Evolutionary conservation across 2,888 invertebrate species (phyloP).

Genomic region (Acrobasis consociella): DNA sequence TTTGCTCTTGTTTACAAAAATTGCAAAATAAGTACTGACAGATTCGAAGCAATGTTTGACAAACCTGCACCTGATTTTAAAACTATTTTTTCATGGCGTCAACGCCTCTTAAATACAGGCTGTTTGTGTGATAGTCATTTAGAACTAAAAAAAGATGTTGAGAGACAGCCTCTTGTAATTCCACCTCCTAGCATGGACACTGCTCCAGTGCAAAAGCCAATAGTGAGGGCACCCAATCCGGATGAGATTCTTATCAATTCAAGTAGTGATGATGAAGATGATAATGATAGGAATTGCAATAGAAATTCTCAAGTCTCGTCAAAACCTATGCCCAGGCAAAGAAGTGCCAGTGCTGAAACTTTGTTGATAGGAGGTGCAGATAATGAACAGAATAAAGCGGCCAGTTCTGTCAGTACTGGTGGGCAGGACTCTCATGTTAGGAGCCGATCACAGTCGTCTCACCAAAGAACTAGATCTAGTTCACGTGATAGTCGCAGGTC

Average conservation of each 20-base stretch:
- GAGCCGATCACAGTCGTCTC: constrained; percentile 55
- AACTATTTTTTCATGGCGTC: constrained; percentile 75
- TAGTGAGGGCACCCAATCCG: constrained; percentile 58
- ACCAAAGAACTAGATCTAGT: constrained; percentile 55
- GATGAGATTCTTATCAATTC: constrained; percentile 66
- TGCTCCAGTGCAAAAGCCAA: constrained; percentile 33
- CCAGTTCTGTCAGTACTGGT: constrained; percentile 47
- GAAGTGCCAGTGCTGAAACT: constrained; percentile 68
- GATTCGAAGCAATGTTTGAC: constrained; percentile 65
- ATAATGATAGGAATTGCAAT: constrained; percentile 31
- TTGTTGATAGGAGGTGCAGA: constrained; percentile 51
- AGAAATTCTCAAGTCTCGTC: constrained; percentile 25
- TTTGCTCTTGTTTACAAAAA: constrained; percentile 73
- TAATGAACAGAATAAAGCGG: constrained; percentile 39
- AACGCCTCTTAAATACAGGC: constrained; percentile 64
- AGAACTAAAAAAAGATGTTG: constrained; percentile 36
- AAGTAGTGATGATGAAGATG: constrained; percentile 58
- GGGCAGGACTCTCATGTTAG: constrained; percentile 49
- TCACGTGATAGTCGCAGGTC: constrained; percentile 65
- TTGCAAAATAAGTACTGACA: constrained; percentile 68
- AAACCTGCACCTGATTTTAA: constrained; percentile 78
- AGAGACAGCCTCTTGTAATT: constrained; percentile 26
- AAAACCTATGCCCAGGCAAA: constrained; percentile 37
- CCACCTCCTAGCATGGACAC: constrained; percentile 25
- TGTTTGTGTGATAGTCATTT: constrained; percentile 70